Evolutionary conservation across 2,113 vertebrate genomes (phyloP).

Genomic region (Raja brachyura): DNA sequence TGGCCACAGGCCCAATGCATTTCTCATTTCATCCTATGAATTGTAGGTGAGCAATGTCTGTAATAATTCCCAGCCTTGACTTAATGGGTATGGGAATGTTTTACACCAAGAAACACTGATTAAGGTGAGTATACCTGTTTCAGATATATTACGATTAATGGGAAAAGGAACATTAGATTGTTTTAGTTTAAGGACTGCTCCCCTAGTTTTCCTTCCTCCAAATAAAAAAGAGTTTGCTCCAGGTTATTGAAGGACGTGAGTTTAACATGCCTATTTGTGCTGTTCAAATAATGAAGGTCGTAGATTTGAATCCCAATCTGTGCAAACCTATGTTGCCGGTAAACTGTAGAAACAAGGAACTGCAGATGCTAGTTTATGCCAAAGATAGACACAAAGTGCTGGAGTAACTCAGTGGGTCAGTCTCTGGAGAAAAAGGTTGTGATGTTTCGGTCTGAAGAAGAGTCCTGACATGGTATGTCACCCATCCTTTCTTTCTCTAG

Average conservation of each 20-base stretch:
- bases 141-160: not conserved
- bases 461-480: too few species aligned
- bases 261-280: not conserved
- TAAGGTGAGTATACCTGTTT: not conserved
- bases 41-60: not conserved
- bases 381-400: too few species aligned
- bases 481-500: too few species aligned
- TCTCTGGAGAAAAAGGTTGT: too few species aligned
- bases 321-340: too few species aligned
- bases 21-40: constrained; percentile 1
- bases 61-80: not conserved
- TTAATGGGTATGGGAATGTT: not conserved
- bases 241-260: not conserved
- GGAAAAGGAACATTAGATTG: not conserved
- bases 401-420: too few species aligned
- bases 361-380: too few species aligned
- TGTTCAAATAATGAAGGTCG: not conserved
- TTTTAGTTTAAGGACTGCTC: not conserved
- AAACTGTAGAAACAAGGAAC: too few species aligned
- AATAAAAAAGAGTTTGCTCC: not conserved
- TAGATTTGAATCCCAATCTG: not conserved
- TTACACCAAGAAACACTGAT: not conserved
- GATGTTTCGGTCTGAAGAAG: too few species aligned
- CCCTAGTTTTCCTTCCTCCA: not conserved
- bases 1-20: not conserved